Conservation (phyloP, 2,888 invertebrate genomes). For the Drosophila siamana region DNA sequence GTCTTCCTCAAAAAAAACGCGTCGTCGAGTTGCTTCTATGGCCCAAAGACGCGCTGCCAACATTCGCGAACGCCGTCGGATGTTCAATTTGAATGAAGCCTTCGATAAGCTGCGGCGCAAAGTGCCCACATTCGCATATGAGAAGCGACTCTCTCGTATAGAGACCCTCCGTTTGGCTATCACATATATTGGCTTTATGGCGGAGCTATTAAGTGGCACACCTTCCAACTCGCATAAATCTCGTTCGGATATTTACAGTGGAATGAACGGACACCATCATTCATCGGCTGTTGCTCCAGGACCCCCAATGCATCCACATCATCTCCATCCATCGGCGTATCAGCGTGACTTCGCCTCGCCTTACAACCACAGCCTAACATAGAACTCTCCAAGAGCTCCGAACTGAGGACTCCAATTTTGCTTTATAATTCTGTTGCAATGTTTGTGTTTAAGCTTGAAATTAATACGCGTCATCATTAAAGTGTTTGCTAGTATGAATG, state of each 20-base stretch:
- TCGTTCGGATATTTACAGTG: conserved; percentile 82
- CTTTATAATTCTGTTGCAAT: conserved; percentile 24
- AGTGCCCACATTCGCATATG: conserved; percentile 98
- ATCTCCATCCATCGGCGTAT: conserved; percentile 83
- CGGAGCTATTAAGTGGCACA: conserved; percentile 92
- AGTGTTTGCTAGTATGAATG: too few species aligned
- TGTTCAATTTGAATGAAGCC: conserved; percentile 98
- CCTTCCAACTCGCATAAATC: conserved; percentile 85
- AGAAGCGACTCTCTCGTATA: conserved; percentile 97
- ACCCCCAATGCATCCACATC: conserved; percentile 80
- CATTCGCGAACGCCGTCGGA: conserved; percentile 95
- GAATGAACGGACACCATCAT: conserved; percentile 84
- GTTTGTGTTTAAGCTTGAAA: conserved; percentile 23
- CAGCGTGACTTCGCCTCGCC: conserved; percentile 85
- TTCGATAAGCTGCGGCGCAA: conserved; percentile 96
- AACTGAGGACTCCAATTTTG: background rate
- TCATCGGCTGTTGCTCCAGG: conserved; percentile 28
- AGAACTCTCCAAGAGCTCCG: background rate
- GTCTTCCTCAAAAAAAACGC: conserved; percentile 90
- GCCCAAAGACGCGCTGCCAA: conserved; percentile 96
- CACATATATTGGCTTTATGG: conserved; percentile 98
- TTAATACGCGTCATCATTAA: conserved; percentile 4
- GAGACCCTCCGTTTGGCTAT: conserved; percentile 97
- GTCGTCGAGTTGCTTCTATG: conserved; percentile 94
- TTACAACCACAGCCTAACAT: conserved; percentile 83